Conservation (phyloP, 92 coral and sea anemone genomes). For the Epizoanthus ramosus region DNA sequence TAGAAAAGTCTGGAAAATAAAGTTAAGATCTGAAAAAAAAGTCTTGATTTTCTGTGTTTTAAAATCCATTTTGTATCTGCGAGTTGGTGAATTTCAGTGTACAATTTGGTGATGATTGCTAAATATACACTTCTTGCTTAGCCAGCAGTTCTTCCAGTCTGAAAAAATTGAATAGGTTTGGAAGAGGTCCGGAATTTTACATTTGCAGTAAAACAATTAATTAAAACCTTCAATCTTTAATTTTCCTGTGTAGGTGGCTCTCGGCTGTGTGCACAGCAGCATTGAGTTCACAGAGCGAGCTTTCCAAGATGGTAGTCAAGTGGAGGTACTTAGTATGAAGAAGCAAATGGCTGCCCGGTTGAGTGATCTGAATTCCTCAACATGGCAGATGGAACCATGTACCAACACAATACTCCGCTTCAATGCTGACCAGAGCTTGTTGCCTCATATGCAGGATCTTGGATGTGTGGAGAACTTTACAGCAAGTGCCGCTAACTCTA, state of each 20-base stretch:
- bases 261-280: conserved; percentile 18
- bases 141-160: no score
- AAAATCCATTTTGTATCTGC: no score
- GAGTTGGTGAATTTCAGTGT: no score
- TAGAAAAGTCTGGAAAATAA: no score
- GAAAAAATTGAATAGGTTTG: no score
- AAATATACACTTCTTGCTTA: no score
- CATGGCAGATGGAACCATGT: conserved; percentile 30
- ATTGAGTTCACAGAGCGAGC: conserved; percentile 32
- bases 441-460: background rate
- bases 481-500: conserved; percentile 8
- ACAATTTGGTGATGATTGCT: no score
- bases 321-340: conserved; percentile 36
- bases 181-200: no score
- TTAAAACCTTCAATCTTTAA: no score
- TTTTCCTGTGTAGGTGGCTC: conserved; percentile 12
- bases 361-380: conserved; percentile 1
- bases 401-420: conserved; percentile 7
- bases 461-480: background rate
- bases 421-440: background rate
- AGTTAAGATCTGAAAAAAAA: no score
- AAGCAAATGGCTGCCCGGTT: conserved; percentile 25
- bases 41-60: no score
- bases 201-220: no score
- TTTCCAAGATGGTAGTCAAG: conserved; percentile 44